phyloP scores from a whole-genome alignment of 2,113 vertebrate genomes.

The Tringa solitaria region DNA sequence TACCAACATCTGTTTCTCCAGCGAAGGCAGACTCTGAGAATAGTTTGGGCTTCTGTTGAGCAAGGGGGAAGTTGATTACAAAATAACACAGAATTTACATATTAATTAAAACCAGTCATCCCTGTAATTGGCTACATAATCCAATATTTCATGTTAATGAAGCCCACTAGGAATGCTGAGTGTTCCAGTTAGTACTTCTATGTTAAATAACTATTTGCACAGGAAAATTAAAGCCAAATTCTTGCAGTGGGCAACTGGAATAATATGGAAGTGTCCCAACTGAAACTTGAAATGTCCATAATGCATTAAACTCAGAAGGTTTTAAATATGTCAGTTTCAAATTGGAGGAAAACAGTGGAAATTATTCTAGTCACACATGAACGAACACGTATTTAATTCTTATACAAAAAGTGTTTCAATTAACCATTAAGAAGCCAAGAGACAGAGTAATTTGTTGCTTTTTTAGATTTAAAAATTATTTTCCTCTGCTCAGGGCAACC shows the following conservation, averaged over 20 bases:
- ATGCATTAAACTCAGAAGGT: not conserved
- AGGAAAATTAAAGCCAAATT: not conserved
- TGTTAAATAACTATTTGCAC: not conserved
- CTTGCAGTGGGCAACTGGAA: not conserved
- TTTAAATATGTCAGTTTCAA: not conserved
- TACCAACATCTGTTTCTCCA: not conserved
- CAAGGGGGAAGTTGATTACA: constrained; percentile 12
- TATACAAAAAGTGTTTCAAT: not conserved
- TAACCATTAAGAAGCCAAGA: not conserved
- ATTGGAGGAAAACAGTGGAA: not conserved
- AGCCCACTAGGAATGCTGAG: constrained; percentile 37
- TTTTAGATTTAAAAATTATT: not conserved
- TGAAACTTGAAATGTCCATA: not conserved
- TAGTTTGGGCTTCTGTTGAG: not conserved
- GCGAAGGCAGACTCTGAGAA: not conserved
- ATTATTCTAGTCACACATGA: not conserved
- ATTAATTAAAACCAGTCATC: constrained; percentile 50
- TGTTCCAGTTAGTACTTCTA: not conserved
- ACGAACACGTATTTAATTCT: not conserved
- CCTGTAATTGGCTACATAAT: constrained; percentile 25
- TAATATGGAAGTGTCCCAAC: not conserved
- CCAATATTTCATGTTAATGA: constrained; percentile 46
- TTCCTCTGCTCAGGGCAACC: not conserved
- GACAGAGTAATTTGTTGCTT: not conserved
- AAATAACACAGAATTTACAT: constrained; percentile 15